These are phyloP conservation scores for Pandemis corylana DNA, from an alignment of 2,888 invertebrate species.

Conservation along the genomic window DNA sequence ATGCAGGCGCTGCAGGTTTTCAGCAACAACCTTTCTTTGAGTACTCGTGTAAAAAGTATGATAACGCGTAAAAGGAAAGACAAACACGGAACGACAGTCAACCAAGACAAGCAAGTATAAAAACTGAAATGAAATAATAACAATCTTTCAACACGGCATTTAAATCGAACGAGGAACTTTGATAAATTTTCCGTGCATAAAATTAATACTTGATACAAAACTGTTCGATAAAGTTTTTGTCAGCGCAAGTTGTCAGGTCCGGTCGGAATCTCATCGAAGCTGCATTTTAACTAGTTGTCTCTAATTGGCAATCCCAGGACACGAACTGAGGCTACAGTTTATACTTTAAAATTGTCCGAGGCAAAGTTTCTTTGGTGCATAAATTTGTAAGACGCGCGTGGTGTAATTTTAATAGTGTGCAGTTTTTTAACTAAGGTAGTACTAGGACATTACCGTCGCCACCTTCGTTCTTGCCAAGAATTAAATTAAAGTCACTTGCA, in stretches of 20 bases:
- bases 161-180: slow-evolving; percentile 1
- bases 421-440: neutral
- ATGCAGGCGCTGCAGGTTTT: too few species aligned
- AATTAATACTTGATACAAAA: slow-evolving; percentile 38
- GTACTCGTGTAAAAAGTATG: neutral
- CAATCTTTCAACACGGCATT: neutral
- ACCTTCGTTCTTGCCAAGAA: neutral
- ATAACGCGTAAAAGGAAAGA: neutral
- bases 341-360: slow-evolving; percentile 24
- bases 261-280: slow-evolving; percentile 55
- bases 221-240: slow-evolving; percentile 39
- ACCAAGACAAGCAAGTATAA: neutral
- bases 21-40: neutral
- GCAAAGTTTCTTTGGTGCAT: slow-evolving; percentile 26
- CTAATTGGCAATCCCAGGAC: slow-evolving; percentile 57
- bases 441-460: slow-evolving; percentile 6
- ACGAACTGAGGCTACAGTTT: slow-evolving; percentile 34
- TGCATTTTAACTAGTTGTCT: slow-evolving; percentile 62
- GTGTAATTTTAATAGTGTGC: neutral
- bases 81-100: neutral
- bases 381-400: slow-evolving; percentile 15
- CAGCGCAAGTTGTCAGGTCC: slow-evolving; percentile 44
- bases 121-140: neutral
- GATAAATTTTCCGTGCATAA: slow-evolving; percentile 19
- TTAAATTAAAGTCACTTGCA: slow-evolving; percentile 1